These are phyloP conservation scores for Notoglanidium macrostoma DNA, from an alignment of 2,797 vertebrate genomes.

Conservation along the genomic window DNA sequence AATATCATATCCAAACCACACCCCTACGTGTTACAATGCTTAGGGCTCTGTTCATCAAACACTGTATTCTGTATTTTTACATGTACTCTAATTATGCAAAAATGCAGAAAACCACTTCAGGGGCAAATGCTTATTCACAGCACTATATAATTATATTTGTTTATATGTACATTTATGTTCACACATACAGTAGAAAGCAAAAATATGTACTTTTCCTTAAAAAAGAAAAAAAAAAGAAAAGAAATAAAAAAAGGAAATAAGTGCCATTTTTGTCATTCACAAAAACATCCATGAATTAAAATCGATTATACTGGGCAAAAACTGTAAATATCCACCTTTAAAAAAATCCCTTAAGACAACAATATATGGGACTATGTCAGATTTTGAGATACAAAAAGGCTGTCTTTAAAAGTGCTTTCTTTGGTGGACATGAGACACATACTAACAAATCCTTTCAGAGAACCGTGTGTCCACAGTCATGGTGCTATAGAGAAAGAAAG, in stretches of 20 bases:
- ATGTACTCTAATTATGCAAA: neutral
- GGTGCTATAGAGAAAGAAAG: constrained; percentile 21
- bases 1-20: neutral
- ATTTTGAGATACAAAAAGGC: constrained; percentile 42
- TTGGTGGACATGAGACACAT: constrained; percentile 33
- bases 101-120: constrained; percentile 38
- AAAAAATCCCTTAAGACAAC: constrained; percentile 40
- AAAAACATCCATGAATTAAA: constrained; percentile 41
- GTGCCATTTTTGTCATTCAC: constrained; percentile 44
- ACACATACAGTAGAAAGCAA: constrained; percentile 56
- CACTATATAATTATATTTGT: constrained; percentile 18
- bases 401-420: constrained; percentile 44
- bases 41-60: neutral
- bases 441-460: constrained; percentile 7
- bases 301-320: constrained; percentile 22
- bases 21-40: neutral
- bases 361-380: constrained; percentile 36
- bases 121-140: constrained; percentile 37
- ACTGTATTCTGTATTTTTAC: neutral
- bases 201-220: constrained; percentile 15
- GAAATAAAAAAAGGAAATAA: constrained; percentile 42
- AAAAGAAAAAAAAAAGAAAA: constrained; percentile 45
- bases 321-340: neutral
- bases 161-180: constrained; percentile 41
- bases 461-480: neutral